phyloP scores from a whole-genome alignment of 2,113 vertebrate genomes.

The Hippotragus niger region DNA sequence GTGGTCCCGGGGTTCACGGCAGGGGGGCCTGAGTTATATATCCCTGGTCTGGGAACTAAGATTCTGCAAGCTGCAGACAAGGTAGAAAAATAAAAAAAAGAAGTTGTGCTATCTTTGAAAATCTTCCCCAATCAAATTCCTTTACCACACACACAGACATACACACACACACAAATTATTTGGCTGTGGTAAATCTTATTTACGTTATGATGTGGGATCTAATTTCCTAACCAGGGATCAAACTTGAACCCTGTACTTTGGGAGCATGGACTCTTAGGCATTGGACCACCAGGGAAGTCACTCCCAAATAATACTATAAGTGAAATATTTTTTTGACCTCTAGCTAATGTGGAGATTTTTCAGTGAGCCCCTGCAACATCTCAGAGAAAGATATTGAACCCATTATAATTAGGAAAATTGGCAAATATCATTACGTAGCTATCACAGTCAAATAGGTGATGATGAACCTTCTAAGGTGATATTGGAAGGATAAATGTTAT shows the following conservation, averaged over 20 bases:
- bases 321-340: background rate
- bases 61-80: background rate
- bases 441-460: background rate
- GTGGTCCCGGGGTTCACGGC: background rate
- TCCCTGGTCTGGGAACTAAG: background rate
- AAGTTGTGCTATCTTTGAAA: background rate
- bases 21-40: background rate
- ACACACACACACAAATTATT: background rate
- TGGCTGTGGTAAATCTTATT: background rate
- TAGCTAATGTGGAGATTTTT: background rate
- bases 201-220: background rate
- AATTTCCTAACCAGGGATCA: background rate
- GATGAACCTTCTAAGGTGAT: background rate
- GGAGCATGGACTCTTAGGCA: background rate
- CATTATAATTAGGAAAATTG: background rate
- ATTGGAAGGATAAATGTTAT: background rate
- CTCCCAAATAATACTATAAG: background rate
- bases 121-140: background rate
- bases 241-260: accelerated
- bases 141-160: background rate
- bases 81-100: background rate
- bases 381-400: background rate
- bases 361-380: background rate
- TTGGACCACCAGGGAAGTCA: background rate
- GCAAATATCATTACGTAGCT: background rate